These are phyloP conservation scores for Galagoides demidoff DNA, from an alignment of 2,797 vertebrate genomes.

Conservation along the genomic window DNA sequence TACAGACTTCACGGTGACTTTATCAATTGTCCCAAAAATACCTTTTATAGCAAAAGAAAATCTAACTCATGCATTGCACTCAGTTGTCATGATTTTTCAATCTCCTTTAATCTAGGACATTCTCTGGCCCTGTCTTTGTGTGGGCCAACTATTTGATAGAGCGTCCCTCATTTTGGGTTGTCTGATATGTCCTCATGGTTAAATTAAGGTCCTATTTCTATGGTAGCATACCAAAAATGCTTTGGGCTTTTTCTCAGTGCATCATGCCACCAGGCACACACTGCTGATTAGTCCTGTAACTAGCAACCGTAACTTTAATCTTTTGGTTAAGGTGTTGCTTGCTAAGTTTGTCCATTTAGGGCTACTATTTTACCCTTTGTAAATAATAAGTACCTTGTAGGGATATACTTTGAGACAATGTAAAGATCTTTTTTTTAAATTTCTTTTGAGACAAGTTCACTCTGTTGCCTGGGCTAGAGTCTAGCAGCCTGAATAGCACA, in stretches of 20 bases:
- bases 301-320: not conserved
- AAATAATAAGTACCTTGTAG: not conserved
- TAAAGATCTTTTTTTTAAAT: not conserved
- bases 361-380: not conserved
- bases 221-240: not conserved
- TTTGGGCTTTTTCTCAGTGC: not conserved
- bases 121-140: not conserved
- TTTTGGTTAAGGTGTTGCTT: not conserved
- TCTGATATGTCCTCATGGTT: not conserved
- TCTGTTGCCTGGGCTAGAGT: not conserved
- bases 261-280: not conserved
- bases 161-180: not conserved
- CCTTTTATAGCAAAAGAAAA: slow-evolving; percentile 40
- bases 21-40: not conserved
- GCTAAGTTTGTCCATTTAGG: not conserved
- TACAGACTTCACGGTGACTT: not conserved
- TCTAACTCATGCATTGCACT: not conserved
- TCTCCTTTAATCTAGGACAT: not conserved
- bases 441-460: not conserved
- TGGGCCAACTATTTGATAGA: not conserved
- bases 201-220: not conserved
- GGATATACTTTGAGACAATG: not conserved
- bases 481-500: not conserved
- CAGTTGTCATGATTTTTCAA: not conserved
- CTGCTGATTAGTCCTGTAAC: not conserved